Evolutionary conservation across 2,797 vertebrate genomes (phyloP), one percentile per base, ranked within the genome.

Genomic region (Pygocentrus nattereri): DNA sequence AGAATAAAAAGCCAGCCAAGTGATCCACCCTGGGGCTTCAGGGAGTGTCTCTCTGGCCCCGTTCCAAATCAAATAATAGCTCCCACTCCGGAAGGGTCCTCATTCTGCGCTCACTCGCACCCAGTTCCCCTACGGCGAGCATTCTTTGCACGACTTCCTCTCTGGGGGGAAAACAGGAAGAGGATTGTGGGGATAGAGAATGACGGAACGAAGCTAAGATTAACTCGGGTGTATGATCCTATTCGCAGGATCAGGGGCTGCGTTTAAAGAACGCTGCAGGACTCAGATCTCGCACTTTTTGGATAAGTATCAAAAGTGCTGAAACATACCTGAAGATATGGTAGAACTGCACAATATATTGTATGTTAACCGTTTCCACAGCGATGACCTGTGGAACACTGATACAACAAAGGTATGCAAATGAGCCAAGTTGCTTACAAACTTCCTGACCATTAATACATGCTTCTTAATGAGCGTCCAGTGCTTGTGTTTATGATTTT

Each of bases 131-230:
- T 74, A 52, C 13, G 25, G 81, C 31, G 10, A 71, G 61, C 76
- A 75, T 72, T 78, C 73, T 73, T 81, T 78, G 31, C 70, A 68
- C 52, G 1, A 76, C 70, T 85, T 87, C 83, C 83, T 81, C 15
- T 83, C n/a, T 47, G 58, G 65, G 56, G 52, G 31, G 50, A 30
- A 59, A 77, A 79, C 86, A 85, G 82, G 86, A 85, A 84, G 82
- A 54, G 44, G 44, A 27, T 50, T 78, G 49, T 73, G 47, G 64
- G 72, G 78, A 86, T 44, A 76, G 62, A 79, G 70, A 70, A 73
- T 70, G 72, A 80, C 64, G 27, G 47, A 74, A 74, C 58, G 47
- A 23, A 12, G 73, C 78, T 78, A 61, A 76, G 78, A 81, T 83
- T 81, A 83, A 62, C 71, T 76, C 74, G 61, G 65, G 27, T 19